These are phyloP conservation scores for Anthoscopus minutus DNA, from an alignment of 2,113 vertebrate species.

Conservation along the genomic window DNA sequence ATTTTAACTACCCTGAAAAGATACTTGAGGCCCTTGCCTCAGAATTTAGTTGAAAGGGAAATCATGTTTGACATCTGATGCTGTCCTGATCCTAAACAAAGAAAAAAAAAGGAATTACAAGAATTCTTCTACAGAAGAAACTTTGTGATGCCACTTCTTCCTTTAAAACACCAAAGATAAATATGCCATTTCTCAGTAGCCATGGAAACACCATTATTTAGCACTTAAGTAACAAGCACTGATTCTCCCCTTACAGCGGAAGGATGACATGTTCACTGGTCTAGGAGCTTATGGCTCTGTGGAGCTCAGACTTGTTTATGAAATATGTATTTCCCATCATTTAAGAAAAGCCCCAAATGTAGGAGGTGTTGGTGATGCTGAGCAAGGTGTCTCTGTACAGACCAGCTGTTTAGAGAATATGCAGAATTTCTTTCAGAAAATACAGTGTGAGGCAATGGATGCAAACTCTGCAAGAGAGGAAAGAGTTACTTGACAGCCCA, in stretches of 20 bases:
- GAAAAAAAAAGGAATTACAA: neutral
- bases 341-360: neutral
- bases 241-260: neutral
- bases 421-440: neutral
- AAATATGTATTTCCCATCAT: neutral
- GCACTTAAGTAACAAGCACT: neutral
- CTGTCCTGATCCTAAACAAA: neutral
- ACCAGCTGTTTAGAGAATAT: neutral
- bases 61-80: neutral
- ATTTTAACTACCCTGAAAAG: neutral
- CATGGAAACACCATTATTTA: neutral
- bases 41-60: neutral
- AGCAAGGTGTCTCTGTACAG: neutral
- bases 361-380: neutral
- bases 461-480: neutral
- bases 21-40: neutral
- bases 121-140: neutral
- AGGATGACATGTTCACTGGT: neutral
- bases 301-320: neutral
- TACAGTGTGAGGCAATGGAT: neutral
- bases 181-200: neutral
- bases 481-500: neutral
- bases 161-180: neutral
- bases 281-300: neutral
- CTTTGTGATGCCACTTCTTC: neutral